A percentile compares a stretch with the other conserved stretches of the same genome.
Evolutionary conservation across 1,140 invertebrate species (phyloP).

Genomic region (Rhopalosiphum maidis): DNA sequence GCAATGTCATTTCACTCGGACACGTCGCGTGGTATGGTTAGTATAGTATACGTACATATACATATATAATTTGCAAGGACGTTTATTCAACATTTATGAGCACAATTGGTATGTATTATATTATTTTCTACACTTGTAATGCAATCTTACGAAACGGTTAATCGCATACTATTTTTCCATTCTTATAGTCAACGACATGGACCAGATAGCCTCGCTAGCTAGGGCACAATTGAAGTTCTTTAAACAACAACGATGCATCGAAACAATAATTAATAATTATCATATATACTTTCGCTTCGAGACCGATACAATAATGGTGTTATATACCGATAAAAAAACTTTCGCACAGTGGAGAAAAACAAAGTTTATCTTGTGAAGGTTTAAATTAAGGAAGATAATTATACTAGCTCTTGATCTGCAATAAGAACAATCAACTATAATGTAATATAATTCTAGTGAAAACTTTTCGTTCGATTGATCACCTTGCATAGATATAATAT

Average conservation of each 20-base stretch:
- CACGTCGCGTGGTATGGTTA: background rate
- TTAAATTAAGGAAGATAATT: background rate
- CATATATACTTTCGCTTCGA: background rate
- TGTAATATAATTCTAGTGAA: too few species aligned
- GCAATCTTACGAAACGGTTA: slow-evolving; percentile 10
- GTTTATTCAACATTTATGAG: background rate
- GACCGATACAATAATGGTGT: background rate
- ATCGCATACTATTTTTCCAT: background rate
- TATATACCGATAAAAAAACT: background rate
- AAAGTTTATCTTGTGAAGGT: background rate
- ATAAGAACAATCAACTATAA: background rate
- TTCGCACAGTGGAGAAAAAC: background rate
- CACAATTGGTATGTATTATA: background rate
- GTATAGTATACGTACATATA: background rate
- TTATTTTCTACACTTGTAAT: background rate
- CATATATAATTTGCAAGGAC: background rate
- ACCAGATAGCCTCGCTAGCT: background rate
- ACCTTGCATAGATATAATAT: background rate
- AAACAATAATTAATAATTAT: background rate
- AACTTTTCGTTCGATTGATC: background rate
- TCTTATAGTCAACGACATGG: background rate
- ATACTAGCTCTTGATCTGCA: background rate
- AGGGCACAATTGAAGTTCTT: background rate
- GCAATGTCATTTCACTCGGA: background rate
- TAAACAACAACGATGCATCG: background rate